Evolutionary conservation across 2,113 vertebrate genomes (phyloP), one percentile per base, ranked within the genome.

Genomic region (Saccopteryx leptura): DNA sequence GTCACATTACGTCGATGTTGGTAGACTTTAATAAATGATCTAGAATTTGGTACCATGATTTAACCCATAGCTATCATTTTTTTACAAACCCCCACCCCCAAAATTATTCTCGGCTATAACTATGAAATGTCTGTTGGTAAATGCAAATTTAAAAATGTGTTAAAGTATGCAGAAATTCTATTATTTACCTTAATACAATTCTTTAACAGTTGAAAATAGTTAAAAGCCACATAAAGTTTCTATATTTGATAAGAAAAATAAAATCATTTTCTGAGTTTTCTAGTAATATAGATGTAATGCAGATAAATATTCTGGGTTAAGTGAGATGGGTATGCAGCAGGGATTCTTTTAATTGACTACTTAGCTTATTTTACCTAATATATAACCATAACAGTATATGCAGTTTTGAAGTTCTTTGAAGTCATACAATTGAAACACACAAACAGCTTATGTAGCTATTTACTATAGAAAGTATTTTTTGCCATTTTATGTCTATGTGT

Each of bases 251-350:
- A 31, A 7, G 23, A 19, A 78, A 90, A 89, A 48, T 15, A 58
- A 33, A 85, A 54, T 75, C 7, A 69, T 65, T 78, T 87, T 94
- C 39, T 82, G 58, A 94, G 7, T 69, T 81, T 96, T 56, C 13
- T 48, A 80, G 23, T 66, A 52, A 33, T 54, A 56, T 9, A 48
- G 6, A 17, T 68, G 2, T n/a, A 56, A 83, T 74, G 5, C 52
- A 63, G 50, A 61, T 61, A 56, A 66, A 58, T 71, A 75, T 54
- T 58, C 39, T 94, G 61, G 9, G 48, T 33, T 84, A 76, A 69
- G 56, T 60, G 54, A 88, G 5, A 48, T 65, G 15, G 28, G 33
- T 79, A 60, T 79, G 13, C 63, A 28, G 5, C 6, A 78, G 46
- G 33, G 8, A 31, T 79, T 72, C 7, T 39, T 86, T n/a, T 80